These are phyloP conservation scores for Rattus norvegicus DNA, from an alignment of 2,113 vertebrate genomes.

Conservation along the genomic window DNA sequence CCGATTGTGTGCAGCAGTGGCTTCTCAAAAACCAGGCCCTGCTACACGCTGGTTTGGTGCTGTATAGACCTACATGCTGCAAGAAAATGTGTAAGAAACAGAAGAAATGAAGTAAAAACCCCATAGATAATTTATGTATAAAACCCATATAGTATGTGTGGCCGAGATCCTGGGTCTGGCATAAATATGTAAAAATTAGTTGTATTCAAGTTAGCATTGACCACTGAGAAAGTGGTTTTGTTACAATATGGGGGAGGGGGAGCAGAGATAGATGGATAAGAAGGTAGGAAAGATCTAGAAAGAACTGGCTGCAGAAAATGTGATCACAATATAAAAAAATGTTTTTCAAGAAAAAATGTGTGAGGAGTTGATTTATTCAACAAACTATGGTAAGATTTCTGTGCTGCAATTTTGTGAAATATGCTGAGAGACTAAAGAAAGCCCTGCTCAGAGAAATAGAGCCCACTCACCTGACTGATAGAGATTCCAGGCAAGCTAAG, in stretches of 20 bases:
- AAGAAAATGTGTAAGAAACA: neutral
- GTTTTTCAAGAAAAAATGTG: neutral
- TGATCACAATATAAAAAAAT: neutral
- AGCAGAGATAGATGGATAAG: neutral
- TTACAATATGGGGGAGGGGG: neutral
- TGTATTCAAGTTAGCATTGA: neutral
- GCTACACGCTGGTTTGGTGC: neutral
- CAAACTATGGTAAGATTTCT: neutral
- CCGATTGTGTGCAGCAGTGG: neutral
- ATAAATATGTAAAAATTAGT: neutral
- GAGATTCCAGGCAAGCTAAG: neutral
- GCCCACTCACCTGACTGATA: neutral
- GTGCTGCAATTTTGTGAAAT: neutral
- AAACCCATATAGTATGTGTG: neutral
- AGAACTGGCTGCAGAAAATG: neutral
- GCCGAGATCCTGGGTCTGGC: neutral
- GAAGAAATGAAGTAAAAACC: neutral
- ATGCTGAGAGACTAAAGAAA: neutral
- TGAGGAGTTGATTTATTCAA: neutral
- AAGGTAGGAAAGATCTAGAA: neutral
- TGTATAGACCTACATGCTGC: no score
- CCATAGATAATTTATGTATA: neutral
- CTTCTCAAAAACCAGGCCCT: neutral
- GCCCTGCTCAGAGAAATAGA: neutral
- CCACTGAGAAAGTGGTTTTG: neutral